Conservation (phyloP, 1,140 invertebrate genomes). For the Drosophila burlai region DNA sequence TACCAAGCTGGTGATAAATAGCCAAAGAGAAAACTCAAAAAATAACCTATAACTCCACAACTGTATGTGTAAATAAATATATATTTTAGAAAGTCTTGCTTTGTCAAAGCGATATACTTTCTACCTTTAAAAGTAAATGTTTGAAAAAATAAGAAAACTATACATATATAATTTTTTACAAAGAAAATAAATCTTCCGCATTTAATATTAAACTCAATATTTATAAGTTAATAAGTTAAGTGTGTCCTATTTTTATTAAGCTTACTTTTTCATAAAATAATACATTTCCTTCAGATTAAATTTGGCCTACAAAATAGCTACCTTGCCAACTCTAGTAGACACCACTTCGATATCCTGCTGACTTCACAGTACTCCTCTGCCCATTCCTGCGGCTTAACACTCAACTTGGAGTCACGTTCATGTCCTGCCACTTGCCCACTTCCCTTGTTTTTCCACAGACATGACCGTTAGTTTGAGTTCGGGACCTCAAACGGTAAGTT, state of each 20-base stretch:
- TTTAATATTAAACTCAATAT: accelerated
- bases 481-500: conserved; percentile 3
- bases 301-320: neutral
- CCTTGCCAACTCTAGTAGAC: neutral
- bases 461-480: conserved; percentile 21
- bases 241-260: neutral
- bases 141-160: neutral
- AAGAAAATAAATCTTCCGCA: neutral
- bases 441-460: conserved; percentile 16
- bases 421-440: conserved; percentile 44
- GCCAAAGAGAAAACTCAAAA: neutral
- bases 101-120: accelerated
- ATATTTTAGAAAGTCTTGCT: neutral
- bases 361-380: conserved; percentile 4
- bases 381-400: conserved; percentile 63
- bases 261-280: neutral
- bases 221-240: no score
- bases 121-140: neutral
- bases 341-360: conserved; percentile 51
- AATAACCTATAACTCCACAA: neutral
- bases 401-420: conserved; percentile 69
- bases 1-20: neutral
- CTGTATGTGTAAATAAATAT: neutral
- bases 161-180: neutral
- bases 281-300: no score